Base-by-base conservation (phyloP, 2,888 invertebrate species). In the Syrista parreyssii region DNA sequence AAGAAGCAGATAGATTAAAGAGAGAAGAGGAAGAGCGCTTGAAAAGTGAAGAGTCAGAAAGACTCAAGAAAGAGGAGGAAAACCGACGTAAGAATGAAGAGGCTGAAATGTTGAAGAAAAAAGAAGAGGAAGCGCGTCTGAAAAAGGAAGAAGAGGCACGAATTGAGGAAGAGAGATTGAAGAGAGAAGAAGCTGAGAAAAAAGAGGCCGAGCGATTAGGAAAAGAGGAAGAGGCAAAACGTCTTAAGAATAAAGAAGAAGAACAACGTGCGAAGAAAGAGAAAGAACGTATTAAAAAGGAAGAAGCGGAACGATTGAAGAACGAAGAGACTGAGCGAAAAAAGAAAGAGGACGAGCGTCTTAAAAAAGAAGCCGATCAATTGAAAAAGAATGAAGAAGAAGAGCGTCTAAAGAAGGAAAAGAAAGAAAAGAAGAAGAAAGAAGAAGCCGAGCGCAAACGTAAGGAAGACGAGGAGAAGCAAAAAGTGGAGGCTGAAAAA, bases 331-430 rank as follows among this genome's bases (percentile, higher is more conserved):
- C 68, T 30, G 78, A 77, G 11, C 36, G 73, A 2, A 71, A 75
- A n/a, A 12, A 74, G 30, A 76, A 77, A 40, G 75, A 68, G 1
- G 73, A 74, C 72, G 78, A 80, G 77, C 81, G 68, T 15, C 75
- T 77, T 34, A 78, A 76, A 12, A 79, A 79, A 34, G 35, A 79
- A 75, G 79, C 77, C 34, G 78, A 75, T n/a, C 79, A 79, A 76
- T 68, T 36, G 12, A 76, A 82, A 69, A 74, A 77, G 32, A 77
- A 82, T 55, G 80, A 78, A 73, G 81, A 81, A 68, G 80, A 76
- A 86, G 89, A n/a, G 86, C 87, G 68, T 88, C 88, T 75, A 86
- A 85, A 82, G 77, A 77, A 79, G 34, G 82, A 81, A 73, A 82
- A 78, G 36, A 82, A 80, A 76, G 82, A 76, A 74, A 76, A 75